Evolutionary conservation across 2,888 invertebrate species (phyloP).

Genomic region (Eupithecia tripunctaria): DNA sequence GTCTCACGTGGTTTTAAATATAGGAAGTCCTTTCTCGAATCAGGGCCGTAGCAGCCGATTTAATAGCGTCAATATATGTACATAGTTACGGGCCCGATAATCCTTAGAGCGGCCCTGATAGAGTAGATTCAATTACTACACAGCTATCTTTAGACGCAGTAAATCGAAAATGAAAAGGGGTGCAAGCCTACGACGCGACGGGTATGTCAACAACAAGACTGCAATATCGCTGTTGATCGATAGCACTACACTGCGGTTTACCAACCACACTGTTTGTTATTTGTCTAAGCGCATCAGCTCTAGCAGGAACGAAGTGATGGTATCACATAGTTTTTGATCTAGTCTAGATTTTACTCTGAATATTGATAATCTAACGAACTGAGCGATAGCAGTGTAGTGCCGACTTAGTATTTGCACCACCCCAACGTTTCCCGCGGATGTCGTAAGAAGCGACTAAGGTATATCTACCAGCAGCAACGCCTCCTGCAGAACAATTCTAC

Average conservation of each 20-base stretch:
- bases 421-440: too few species aligned
- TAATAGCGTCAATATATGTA: not conserved
- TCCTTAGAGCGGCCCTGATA: constrained; percentile 19
- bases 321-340: not conserved
- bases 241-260: constrained; percentile 32
- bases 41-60: not conserved
- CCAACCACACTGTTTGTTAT: not conserved
- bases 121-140: constrained; percentile 78
- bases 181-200: constrained; percentile 61
- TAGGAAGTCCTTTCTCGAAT: not conserved
- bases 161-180: constrained; percentile 76
- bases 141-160: constrained; percentile 76
- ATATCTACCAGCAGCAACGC: too few species aligned
- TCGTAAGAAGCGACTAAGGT: too few species aligned
- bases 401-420: too few species aligned
- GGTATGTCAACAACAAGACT: constrained; percentile 61
- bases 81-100: not conserved
- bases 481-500: too few species aligned
- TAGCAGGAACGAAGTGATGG: not conserved
- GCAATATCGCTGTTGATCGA: constrained; percentile 52
- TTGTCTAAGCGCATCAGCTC: constrained; percentile 5
- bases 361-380: not conserved
- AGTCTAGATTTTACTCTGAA: not conserved
- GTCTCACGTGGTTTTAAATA: not conserved
- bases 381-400: too few species aligned